Base-by-base conservation (phyloP, 2,888 invertebrate species). In the Stenodera caucasica region DNA sequence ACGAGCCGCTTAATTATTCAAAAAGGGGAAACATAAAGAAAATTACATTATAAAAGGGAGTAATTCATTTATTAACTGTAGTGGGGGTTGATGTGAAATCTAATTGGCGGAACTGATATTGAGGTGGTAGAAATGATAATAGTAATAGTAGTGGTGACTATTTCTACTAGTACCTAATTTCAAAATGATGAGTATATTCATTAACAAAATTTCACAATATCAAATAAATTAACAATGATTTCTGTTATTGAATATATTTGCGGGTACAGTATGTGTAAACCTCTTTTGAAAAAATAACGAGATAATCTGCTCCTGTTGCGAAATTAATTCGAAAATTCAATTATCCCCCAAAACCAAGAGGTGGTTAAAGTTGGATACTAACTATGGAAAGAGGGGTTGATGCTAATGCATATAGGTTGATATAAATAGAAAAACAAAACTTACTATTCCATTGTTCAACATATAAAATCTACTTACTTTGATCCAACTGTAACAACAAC, bases 61-160 rank as follows among this genome's bases (percentile, higher is more conserved):
- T 75, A 75, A 77, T 77, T 77, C 76, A 77, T 79, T 78, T 76
- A 77, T 75, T 75, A 75, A 75, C 74, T 77, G 76, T 74, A 40
- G 37, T 18, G 37, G 37, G 37, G 9, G 18, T 74, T 72, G 76
- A 68, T 74, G 69, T 69, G 18, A 26, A 59, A 70, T 69, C 71
- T 77, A 78, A 77, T 78, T 78, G 76, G 77, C n/a, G 29, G 26
- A 18, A n/a, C 11, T 26, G 8, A 9, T 51, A 14, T 12, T 12
- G 23, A 49, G 50, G 29, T 50, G 50, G 50, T 50, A 12, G 32
- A 40, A 40, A 6, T 40, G 37, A 18, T 35, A 14, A 14, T 12
- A 14, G 35, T 2, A 40, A 40, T 6, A 18, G 37, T 37, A 15
- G 37, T 37, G 37, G 37, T 40, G 37, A 18, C 18, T 18, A 15